A percentile compares a stretch with the other conserved stretches of the same genome.
phyloP scores from a whole-genome alignment of 2,797 vertebrate species.

The Coreius guichenoti region DNA sequence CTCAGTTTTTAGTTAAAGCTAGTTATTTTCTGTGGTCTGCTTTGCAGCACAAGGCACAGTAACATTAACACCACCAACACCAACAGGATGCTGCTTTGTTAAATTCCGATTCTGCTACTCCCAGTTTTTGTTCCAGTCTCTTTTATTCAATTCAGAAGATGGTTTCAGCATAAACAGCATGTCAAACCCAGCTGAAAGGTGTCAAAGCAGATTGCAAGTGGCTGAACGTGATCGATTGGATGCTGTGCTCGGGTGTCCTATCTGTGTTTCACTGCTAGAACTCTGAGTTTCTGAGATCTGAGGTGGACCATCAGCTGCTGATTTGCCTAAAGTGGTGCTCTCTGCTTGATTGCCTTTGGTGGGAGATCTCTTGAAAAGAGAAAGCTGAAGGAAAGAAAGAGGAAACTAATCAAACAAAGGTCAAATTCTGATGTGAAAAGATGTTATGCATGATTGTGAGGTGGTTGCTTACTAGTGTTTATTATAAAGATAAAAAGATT shows the following conservation, averaged over 20 bases:
- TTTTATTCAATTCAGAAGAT: not conserved
- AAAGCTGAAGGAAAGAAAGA: conserved; percentile 78
- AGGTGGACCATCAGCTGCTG: conserved; percentile 35
- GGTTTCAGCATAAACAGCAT: not conserved
- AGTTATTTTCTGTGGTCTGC: not conserved
- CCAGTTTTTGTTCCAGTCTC: not conserved
- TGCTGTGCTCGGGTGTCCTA: conserved; percentile 40
- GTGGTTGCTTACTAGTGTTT: not conserved
- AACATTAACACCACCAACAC: not conserved
- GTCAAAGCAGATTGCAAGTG: conserved; percentile 83
- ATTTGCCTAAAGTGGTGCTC: conserved; percentile 11
- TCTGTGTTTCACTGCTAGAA: conserved; percentile 54
- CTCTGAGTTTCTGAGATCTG: conserved; percentile 60
- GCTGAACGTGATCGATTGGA: conserved; percentile 77
- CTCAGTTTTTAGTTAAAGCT: conserved; percentile 17
- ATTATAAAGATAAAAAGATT: not conserved
- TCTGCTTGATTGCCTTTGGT: conserved; percentile 64
- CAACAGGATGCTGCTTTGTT: not conserved
- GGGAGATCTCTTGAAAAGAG: conserved; percentile 83
- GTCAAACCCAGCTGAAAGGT: not conserved
- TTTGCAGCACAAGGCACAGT: conserved; percentile 30
- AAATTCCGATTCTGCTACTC: not conserved
- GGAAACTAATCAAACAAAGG: not conserved
- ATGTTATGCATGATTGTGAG: not conserved
- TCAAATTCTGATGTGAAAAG: not conserved